These are phyloP conservation scores for Allolobophora icterica DNA, from an alignment of 2,888 invertebrate genomes.

Conservation along the genomic window DNA sequence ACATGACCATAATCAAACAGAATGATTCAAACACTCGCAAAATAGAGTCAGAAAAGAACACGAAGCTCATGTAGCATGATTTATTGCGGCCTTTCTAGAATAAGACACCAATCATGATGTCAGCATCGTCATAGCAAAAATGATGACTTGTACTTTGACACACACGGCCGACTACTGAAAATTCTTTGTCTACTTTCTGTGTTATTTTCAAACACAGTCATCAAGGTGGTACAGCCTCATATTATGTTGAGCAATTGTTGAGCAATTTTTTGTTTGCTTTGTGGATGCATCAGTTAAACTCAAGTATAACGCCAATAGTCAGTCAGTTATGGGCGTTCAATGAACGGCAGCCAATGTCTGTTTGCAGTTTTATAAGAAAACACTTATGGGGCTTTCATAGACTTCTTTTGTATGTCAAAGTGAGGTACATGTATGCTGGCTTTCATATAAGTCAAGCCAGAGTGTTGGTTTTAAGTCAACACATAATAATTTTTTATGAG, in stretches of 20 bases:
- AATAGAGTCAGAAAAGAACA: no score
- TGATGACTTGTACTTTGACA: no score
- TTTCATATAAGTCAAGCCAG: not conserved
- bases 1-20: no score
- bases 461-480: not conserved
- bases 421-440: not conserved
- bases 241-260: no score
- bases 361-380: not conserved
- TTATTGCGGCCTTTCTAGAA: no score
- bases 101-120: no score
- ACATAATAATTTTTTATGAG: not conserved
- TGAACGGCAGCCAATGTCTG: no score
- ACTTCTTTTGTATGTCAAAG: not conserved
- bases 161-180: not conserved
- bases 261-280: not conserved
- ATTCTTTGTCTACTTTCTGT: not conserved
- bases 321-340: not conserved
- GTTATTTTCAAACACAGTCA: not conserved
- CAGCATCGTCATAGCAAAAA: no score
- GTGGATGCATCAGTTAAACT: not conserved
- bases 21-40: no score
- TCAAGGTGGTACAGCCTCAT: no score
- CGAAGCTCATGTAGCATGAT: no score
- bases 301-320: not conserved
- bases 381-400: no score